phyloP scores from a whole-genome alignment of 2,113 vertebrate species.

The Silurus glanis region DNA sequence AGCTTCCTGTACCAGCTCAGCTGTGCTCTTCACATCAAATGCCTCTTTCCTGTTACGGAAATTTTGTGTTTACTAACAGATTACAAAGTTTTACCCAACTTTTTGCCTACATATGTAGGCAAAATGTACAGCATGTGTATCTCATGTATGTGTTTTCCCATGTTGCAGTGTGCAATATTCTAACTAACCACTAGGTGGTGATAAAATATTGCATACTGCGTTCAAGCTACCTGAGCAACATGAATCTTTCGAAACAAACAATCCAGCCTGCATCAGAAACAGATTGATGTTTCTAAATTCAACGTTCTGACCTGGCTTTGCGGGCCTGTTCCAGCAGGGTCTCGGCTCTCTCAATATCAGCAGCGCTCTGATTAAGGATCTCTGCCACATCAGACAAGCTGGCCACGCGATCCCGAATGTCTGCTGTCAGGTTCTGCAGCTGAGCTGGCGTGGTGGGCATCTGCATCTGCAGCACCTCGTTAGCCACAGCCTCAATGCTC shows the following conservation, averaged over 20 bases:
- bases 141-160: background rate
- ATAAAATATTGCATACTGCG: background rate
- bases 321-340: slow-evolving; percentile 84
- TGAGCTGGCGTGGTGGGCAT: slow-evolving; percentile 93
- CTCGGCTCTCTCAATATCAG: slow-evolving; percentile 86
- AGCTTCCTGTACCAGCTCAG: slow-evolving; percentile 82
- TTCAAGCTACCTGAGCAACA: background rate
- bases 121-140: background rate
- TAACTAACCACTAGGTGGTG: slow-evolving; percentile 25
- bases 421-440: slow-evolving; percentile 86
- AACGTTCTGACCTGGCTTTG: slow-evolving; percentile 77
- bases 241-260: background rate
- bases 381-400: slow-evolving; percentile 88
- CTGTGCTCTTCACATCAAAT: slow-evolving; percentile 80
- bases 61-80: background rate
- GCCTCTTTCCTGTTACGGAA: slow-evolving; percentile 81
- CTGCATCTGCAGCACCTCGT: slow-evolving; percentile 91
- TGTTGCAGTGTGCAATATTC: background rate
- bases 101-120: background rate
- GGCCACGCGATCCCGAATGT: slow-evolving; percentile 86
- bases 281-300: background rate
- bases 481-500: slow-evolving; percentile 92
- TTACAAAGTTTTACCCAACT: background rate
- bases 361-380: slow-evolving; percentile 87
- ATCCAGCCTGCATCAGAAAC: background rate